Evolutionary conservation across 2,888 invertebrate genomes (phyloP).

Genomic region (Liopterus haemorrhoidalis): DNA sequence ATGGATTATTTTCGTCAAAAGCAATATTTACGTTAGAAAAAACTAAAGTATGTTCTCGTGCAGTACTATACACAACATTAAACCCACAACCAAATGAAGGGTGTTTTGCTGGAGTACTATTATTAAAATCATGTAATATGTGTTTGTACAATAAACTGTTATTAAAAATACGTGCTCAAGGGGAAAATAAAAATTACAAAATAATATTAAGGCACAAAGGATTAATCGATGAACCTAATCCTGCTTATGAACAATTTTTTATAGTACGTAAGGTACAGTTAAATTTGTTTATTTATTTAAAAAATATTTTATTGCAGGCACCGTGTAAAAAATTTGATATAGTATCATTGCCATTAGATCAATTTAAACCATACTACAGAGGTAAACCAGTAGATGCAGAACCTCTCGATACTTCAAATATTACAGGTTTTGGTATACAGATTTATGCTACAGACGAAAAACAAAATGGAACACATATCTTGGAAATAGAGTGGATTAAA

Average conservation of each 20-base stretch:
- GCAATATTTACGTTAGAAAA: slow-evolving; percentile 55
- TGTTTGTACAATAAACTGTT: slow-evolving; percentile 48
- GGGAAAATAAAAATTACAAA: slow-evolving; percentile 55
- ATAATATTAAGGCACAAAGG: slow-evolving; percentile 55
- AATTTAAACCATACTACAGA: slow-evolving; percentile 58
- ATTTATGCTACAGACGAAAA: slow-evolving; percentile 59
- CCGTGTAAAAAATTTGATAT: slow-evolving; percentile 52
- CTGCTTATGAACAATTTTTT: slow-evolving; percentile 56
- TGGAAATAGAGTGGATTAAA: slow-evolving; percentile 58
- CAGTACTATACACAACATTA: slow-evolving; percentile 57
- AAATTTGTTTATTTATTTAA: slow-evolving; percentile 41
- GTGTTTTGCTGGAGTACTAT: slow-evolving; percentile 59
- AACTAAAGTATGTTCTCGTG: slow-evolving; percentile 55
- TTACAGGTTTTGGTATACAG: slow-evolving; percentile 59
- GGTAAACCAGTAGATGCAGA: slow-evolving; percentile 54
- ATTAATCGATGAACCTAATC: slow-evolving; percentile 52
- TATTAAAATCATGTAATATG: slow-evolving; percentile 49
- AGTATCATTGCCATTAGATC: slow-evolving; percentile 49
- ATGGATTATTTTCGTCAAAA: slow-evolving; percentile 64
- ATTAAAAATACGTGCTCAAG: slow-evolving; percentile 55
- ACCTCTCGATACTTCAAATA: slow-evolving; percentile 51
- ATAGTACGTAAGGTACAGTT: slow-evolving; percentile 36
- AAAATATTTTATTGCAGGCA: slow-evolving; percentile 42
- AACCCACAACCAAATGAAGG: slow-evolving; percentile 65
- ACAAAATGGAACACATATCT: slow-evolving; percentile 57